phyloP scores from a whole-genome alignment of 2,797 vertebrate species.

The Tadarida brasiliensis region DNA sequence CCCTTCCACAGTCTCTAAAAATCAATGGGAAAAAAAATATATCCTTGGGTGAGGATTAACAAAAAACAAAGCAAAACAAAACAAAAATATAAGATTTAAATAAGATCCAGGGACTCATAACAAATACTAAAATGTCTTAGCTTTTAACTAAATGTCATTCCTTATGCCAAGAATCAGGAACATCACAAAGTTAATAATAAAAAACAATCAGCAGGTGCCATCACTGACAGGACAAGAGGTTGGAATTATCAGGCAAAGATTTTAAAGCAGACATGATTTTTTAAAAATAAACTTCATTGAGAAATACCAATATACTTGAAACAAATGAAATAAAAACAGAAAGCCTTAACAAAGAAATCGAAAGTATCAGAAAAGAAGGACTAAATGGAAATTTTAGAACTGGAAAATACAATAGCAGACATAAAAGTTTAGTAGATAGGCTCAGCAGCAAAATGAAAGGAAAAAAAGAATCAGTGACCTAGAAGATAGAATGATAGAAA shows the following conservation, averaged over 20 bases:
- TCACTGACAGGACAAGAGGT: not conserved
- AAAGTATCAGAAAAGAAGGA: not conserved
- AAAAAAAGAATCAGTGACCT: not conserved
- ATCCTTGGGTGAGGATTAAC: no score
- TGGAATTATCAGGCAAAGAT: not conserved
- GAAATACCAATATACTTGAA: not conserved
- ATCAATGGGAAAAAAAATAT: no score
- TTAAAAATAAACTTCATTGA: not conserved
- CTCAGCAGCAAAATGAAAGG: not conserved
- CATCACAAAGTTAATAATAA: not conserved
- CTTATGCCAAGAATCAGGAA: not conserved
- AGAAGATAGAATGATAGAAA: not conserved
- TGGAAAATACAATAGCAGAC: not conserved
- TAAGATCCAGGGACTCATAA: not conserved
- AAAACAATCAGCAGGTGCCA: not conserved
- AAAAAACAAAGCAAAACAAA: no score
- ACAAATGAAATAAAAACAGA: not conserved
- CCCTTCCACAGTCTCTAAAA: no score
- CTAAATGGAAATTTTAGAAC: not conserved
- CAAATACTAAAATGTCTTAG: not conserved
- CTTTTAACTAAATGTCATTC: not conserved
- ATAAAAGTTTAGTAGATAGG: not conserved
- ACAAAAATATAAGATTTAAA: not conserved
- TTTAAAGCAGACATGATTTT: not conserved
- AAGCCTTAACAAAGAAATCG: not conserved